These are phyloP conservation scores for Salvelinus alpinus DNA, from an alignment of 2,113 vertebrate species.

Conservation along the genomic window DNA sequence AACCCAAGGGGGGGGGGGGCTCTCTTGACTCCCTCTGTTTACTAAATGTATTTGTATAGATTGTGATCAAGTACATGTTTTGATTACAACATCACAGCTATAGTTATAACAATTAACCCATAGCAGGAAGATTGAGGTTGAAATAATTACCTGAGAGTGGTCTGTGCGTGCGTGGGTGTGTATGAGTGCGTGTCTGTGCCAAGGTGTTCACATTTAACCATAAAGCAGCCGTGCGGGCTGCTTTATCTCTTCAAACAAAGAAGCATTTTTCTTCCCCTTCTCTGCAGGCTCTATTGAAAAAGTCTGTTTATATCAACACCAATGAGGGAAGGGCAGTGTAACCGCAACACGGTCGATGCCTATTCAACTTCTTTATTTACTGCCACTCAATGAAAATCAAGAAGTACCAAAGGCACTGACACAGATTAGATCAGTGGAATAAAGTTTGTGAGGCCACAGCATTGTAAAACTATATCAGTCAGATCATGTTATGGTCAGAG, in stretches of 20 bases:
- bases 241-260: constrained; percentile 74
- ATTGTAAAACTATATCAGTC: constrained; percentile 35
- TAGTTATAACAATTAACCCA: too few relatives aligned
- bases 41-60: background rate
- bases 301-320: constrained; percentile 50
- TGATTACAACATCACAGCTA: too few relatives aligned
- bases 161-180: background rate
- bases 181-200: constrained; percentile 5
- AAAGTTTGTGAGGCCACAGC: constrained; percentile 38
- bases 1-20: too few relatives aligned
- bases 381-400: constrained; percentile 70
- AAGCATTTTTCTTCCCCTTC: constrained; percentile 78
- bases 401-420: constrained; percentile 65
- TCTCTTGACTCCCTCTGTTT: too few relatives aligned
- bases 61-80: background rate
- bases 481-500: constrained; percentile 21
- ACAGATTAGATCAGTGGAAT: constrained; percentile 39
- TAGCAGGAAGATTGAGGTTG: too few relatives aligned
- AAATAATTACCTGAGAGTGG: too few relatives aligned
- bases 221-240: constrained; percentile 29
- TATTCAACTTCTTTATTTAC: constrained; percentile 76
- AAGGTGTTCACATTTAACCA: constrained; percentile 43
- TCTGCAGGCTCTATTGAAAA: constrained; percentile 74
- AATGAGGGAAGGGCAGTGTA: constrained; percentile 61
- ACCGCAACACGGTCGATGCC: constrained; percentile 62